phyloP scores from a whole-genome alignment of 2,113 vertebrate genomes.

The Panthera uncia region DNA sequence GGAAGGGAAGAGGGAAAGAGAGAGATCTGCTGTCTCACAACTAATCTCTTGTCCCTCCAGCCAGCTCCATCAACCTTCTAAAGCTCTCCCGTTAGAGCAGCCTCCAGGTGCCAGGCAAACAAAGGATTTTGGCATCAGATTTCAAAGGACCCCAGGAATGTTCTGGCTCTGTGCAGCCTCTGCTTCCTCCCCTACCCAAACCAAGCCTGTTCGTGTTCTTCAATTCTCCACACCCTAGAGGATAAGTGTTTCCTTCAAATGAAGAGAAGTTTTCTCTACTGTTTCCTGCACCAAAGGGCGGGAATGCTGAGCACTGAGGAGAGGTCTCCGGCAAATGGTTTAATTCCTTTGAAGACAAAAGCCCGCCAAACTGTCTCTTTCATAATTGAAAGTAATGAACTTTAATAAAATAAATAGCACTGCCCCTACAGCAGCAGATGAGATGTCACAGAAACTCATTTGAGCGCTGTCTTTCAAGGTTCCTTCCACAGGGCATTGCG shows the following conservation, averaged over 20 bases:
- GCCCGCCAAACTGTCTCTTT: background rate
- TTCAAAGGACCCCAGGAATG: background rate
- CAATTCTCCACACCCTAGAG: constrained; percentile 43
- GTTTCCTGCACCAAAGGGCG: constrained; percentile 28
- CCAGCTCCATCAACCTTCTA: background rate
- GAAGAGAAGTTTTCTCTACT: constrained; percentile 25
- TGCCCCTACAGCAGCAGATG: constrained; percentile 8
- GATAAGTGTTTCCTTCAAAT: constrained; percentile 61
- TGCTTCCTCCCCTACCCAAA: background rate
- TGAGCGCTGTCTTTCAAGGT: constrained; percentile 54
- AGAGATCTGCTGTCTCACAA: background rate
- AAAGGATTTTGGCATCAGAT: background rate
- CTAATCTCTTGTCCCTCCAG: background rate
- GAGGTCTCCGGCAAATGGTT: background rate
- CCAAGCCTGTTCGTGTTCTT: constrained; percentile 7
- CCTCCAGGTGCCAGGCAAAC: background rate
- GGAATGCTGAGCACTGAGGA: constrained; percentile 59
- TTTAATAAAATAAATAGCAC: constrained; percentile 64
- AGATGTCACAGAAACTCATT: constrained; percentile 42
- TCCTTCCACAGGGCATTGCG: constrained; percentile 20
- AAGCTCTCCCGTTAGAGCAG: background rate
- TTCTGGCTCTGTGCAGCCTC: constrained; percentile 7
- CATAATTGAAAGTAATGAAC: constrained; percentile 76
- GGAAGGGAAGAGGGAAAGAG: background rate
- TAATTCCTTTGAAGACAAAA: constrained; percentile 16